Conservation (phyloP, 2,888 invertebrate genomes). For the Magallana nippona region DNA sequence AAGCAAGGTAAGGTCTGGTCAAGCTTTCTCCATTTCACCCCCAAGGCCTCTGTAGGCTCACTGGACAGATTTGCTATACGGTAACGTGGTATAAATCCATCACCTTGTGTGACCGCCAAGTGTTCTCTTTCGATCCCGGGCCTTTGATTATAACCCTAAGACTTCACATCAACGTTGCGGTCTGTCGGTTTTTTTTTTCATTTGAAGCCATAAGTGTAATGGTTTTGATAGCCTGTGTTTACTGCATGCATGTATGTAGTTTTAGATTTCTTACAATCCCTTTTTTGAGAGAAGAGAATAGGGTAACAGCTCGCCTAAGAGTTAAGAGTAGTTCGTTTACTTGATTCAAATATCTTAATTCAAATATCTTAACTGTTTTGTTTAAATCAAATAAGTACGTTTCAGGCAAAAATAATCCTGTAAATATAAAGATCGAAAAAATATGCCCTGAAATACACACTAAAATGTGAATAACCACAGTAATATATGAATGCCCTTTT, state of each 20-base stretch:
- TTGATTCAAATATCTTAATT: background rate
- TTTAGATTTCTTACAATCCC: too few relatives aligned
- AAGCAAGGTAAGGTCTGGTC: slow-evolving; percentile 15
- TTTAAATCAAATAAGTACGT: background rate
- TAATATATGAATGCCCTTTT: slow-evolving; percentile 16
- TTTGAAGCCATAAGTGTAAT: slow-evolving; percentile 39
- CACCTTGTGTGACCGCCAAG: slow-evolving; percentile 32
- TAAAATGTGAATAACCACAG: background rate
- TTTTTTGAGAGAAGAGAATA: too few relatives aligned
- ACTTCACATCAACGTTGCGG: slow-evolving; percentile 36
- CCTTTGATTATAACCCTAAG: slow-evolving; percentile 47
- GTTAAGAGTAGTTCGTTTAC: too few relatives aligned
- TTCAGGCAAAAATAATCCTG: too few relatives aligned
- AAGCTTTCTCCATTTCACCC: background rate
- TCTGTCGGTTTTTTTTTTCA: slow-evolving; percentile 39
- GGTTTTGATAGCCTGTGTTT: slow-evolving; percentile 39
- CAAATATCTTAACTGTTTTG: background rate
- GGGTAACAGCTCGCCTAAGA: too few relatives aligned
- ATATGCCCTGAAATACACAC: background rate
- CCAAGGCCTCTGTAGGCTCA: background rate
- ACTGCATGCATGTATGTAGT: background rate
- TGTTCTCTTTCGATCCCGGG: background rate
- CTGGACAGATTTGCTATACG: background rate
- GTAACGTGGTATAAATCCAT: slow-evolving; percentile 1
- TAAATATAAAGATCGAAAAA: too few relatives aligned